Percentiles rank a stretch among this genome's conserved stretches.
phyloP scores from a whole-genome alignment of 2,113 vertebrate species.

The Formicarius rufipectus region DNA sequence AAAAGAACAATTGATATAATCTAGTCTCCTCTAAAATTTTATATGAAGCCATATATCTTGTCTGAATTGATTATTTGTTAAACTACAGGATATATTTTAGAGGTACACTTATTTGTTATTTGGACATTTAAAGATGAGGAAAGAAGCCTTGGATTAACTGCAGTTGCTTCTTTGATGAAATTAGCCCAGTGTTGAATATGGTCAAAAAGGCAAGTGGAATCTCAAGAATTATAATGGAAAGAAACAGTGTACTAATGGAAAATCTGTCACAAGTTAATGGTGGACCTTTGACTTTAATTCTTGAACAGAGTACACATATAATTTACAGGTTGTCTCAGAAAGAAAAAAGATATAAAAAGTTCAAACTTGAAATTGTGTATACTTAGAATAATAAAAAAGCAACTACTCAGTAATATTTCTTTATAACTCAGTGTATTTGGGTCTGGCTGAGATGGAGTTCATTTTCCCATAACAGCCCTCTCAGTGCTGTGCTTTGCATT shows the following conservation, averaged over 20 bases:
- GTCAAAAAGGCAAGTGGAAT: slow-evolving; percentile 1
- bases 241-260: not conserved
- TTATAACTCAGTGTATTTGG: not conserved
- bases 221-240: not conserved
- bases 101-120: not conserved
- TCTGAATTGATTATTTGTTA: slow-evolving; percentile 26
- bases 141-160: not conserved
- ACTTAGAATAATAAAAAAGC: not conserved
- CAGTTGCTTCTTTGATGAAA: not conserved
- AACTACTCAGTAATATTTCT: not conserved
- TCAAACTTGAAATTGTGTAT: not conserved
- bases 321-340: not conserved
- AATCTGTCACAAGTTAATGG: not conserved
- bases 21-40: slow-evolving; percentile 19
- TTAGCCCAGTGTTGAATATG: not conserved
- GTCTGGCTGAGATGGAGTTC: not conserved
- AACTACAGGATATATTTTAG: slow-evolving; percentile 18
- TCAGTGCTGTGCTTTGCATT: not conserved
- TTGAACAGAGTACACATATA: not conserved
- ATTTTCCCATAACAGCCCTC: not conserved
- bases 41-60: not conserved
- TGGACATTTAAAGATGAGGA: not conserved
- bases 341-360: not conserved
- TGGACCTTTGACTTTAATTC: not conserved
- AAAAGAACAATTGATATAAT: slow-evolving; percentile 31